phyloP scores from a whole-genome alignment of 2,888 invertebrate genomes.

The Lepeophtheirus nordmannii region DNA sequence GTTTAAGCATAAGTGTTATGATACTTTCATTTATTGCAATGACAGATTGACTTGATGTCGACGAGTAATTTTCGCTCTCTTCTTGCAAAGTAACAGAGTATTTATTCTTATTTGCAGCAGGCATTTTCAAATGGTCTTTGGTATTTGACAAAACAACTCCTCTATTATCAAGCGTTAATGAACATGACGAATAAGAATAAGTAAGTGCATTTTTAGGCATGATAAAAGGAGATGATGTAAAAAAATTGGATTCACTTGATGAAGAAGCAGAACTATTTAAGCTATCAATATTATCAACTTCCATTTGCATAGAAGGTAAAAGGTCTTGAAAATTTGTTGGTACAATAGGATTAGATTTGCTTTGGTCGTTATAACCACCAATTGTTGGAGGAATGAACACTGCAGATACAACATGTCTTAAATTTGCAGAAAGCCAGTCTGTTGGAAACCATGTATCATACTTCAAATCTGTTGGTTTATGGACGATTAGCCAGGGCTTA shows the following conservation, averaged over 20 bases:
- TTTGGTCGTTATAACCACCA: too few relatives aligned
- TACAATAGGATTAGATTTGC: neutral
- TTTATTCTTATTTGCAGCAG: neutral
- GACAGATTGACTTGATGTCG: too few relatives aligned
- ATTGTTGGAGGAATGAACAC: neutral
- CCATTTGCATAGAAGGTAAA: too few relatives aligned
- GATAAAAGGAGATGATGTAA: neutral
- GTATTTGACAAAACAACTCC: neutral
- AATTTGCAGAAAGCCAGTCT: conserved; percentile 57
- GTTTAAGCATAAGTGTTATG: conserved; percentile 66
- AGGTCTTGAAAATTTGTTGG: conserved; percentile 5
- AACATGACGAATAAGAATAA: conserved; percentile 9
- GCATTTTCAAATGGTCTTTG: neutral
- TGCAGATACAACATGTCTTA: conserved; percentile 46
- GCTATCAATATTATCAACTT: neutral
- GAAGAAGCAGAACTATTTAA: neutral
- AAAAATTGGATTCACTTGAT: neutral
- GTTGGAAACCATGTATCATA: conserved; percentile 52
- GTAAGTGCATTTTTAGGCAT: neutral
- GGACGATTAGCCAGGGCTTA: conserved; percentile 17
- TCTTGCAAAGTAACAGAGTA: neutral
- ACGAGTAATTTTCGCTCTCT: neutral
- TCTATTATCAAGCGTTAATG: neutral
- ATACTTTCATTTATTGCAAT: conserved; percentile 54
- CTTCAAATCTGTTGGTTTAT: conserved; percentile 41